Percentiles rank a stretch among this genome's conserved stretches.
phyloP scores from a whole-genome alignment of 2,797 vertebrate species.

The Amniataba percoides region DNA sequence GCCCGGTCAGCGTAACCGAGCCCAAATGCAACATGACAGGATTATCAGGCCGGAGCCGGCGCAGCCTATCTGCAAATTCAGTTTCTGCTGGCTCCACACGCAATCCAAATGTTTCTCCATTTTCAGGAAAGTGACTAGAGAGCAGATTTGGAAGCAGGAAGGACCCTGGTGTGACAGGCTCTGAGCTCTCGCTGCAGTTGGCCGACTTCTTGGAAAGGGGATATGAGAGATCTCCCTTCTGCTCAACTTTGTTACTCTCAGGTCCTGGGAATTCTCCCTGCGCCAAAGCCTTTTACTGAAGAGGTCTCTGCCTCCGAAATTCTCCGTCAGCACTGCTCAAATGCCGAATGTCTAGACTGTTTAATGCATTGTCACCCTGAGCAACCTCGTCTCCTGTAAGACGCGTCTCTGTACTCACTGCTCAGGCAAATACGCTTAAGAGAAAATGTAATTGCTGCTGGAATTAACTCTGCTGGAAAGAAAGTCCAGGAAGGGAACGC shows the following conservation, averaged over 20 bases:
- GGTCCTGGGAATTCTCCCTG: conserved; percentile 37
- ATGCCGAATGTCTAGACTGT: conserved; percentile 1
- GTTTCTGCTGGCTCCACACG: conserved; percentile 13
- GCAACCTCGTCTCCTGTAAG: background rate
- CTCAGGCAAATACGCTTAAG: background rate
- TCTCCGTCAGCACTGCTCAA: background rate
- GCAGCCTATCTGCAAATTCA: conserved; percentile 29
- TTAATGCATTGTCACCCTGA: conserved; percentile 10
- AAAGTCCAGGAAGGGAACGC: no score
- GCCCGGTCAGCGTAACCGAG: conserved; percentile 5
- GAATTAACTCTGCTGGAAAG: background rate
- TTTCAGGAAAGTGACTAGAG: conserved; percentile 23
- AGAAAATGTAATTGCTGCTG: conserved; percentile 1
- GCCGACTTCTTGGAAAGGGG: conserved; percentile 39
- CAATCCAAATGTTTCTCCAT: conserved; percentile 35
- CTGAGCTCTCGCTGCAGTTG: conserved; percentile 29
- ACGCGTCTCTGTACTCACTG: conserved; percentile 5
- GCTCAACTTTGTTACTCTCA: conserved; percentile 3
- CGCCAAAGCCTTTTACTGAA: conserved; percentile 10
- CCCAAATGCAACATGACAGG: conserved; percentile 52
- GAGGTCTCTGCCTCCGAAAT: background rate
- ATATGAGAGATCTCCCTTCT: conserved; percentile 28
- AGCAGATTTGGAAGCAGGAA: conserved; percentile 39
- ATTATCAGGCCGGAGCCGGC: conserved; percentile 27
- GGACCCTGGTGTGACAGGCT: conserved; percentile 21